Conservation (phyloP, 2,113 vertebrate genomes). For the Tragelaphus imberbis region DNA sequence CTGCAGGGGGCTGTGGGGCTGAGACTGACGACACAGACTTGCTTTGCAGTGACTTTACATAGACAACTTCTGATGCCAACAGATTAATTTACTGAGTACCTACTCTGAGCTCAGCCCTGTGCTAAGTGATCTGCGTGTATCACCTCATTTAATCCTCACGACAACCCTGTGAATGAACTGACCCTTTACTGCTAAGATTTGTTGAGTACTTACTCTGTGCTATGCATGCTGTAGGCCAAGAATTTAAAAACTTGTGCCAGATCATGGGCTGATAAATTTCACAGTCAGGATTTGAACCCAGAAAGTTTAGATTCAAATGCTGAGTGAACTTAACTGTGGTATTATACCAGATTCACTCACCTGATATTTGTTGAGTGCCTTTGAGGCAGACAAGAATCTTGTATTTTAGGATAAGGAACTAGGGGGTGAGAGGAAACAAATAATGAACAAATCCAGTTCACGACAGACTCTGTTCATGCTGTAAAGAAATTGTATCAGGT, state of each 20-base stretch:
- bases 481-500: background rate
- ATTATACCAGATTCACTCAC: background rate
- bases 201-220: background rate
- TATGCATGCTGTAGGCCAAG: rapidly evolving
- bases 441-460: background rate
- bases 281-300: background rate
- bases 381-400: background rate
- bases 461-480: background rate
- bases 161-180: background rate
- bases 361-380: background rate
- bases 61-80: background rate
- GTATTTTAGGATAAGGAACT: background rate
- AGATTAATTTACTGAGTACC: background rate
- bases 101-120: background rate
- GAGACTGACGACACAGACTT: background rate
- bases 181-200: background rate
- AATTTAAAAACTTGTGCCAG: background rate
- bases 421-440: background rate
- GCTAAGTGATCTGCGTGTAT: background rate
- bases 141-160: background rate
- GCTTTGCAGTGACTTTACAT: background rate
- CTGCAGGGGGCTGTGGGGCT: background rate
- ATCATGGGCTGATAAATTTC: background rate
- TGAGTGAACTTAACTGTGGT: background rate
- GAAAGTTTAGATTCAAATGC: background rate